phyloP scores from a whole-genome alignment of 2,113 vertebrate genomes.

The Panurus biarmicus region DNA sequence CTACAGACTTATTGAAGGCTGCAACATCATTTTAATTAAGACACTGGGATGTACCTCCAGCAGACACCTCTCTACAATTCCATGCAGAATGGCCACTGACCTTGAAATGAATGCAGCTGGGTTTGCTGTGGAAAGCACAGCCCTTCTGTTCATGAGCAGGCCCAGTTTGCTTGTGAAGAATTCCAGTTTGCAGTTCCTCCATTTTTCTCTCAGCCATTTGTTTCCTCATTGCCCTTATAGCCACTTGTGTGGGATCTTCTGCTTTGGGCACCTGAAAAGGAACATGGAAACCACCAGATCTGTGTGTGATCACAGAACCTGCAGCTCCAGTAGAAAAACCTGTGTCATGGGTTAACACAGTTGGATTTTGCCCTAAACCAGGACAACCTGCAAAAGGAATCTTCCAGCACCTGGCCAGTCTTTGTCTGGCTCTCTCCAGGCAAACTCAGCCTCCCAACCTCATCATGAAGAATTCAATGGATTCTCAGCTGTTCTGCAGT shows the following conservation, averaged over 20 bases:
- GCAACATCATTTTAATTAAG: background rate
- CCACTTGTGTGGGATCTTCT: constrained; percentile 24
- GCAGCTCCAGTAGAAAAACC: background rate
- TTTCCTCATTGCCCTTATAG: constrained; percentile 37
- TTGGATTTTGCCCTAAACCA: no score
- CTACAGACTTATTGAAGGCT: background rate
- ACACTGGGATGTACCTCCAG: background rate
- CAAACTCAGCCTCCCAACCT: background rate
- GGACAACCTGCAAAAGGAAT: background rate
- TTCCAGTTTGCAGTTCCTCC: constrained; percentile 12
- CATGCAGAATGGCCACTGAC: constrained; percentile 51
- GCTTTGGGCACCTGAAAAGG: constrained; percentile 39
- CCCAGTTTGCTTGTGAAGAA: constrained; percentile 50
- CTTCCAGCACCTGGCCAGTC: background rate
- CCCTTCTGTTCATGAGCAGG: constrained; percentile 65
- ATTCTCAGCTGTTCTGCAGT: background rate
- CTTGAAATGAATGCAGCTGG: constrained; percentile 83
- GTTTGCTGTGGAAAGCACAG: constrained; percentile 83
- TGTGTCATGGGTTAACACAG: no score
- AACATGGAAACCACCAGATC: background rate
- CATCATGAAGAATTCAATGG: background rate
- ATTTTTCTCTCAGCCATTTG: background rate
- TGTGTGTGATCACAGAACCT: background rate
- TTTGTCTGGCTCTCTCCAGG: background rate
- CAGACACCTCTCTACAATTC: background rate